Evolutionary conservation across 2,113 vertebrate species (phyloP).

Genomic region (Perccottus glenii): DNA sequence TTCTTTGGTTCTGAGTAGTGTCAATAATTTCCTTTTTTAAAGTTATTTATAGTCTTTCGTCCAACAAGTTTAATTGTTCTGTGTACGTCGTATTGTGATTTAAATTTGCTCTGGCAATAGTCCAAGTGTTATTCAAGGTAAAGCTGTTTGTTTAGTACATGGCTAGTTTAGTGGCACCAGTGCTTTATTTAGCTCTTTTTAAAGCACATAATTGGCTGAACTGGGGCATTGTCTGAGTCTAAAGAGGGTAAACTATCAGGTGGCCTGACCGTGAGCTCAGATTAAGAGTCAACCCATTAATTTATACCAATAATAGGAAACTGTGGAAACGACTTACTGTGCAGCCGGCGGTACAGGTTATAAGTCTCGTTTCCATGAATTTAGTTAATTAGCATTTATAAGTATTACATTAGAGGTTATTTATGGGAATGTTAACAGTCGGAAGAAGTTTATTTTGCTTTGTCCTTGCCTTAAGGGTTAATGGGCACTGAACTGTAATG

Average conservation of each 20-base stretch:
- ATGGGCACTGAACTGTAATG: too few relatives aligned
- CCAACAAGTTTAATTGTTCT: too few relatives aligned
- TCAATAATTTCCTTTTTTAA: too few relatives aligned
- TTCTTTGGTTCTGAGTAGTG: too few relatives aligned
- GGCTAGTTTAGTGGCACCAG: constrained; percentile 18
- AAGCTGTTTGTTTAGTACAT: constrained; percentile 25
- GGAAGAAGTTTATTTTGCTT: too few relatives aligned
- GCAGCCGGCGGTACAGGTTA: background rate
- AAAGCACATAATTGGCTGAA: constrained; percentile 64
- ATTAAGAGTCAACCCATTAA: background rate
- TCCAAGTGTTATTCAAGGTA: constrained; percentile 8
- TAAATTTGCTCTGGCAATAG: constrained; percentile 1
- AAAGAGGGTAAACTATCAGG: background rate
- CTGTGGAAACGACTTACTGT: background rate
- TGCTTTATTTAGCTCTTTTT: constrained; percentile 48
- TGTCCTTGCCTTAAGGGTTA: too few relatives aligned
- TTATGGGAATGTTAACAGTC: background rate
- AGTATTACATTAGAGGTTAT: background rate
- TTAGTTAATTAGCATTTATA: background rate
- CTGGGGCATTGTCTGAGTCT: constrained; percentile 22
- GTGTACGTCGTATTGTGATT: too few relatives aligned
- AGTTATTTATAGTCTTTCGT: too few relatives aligned
- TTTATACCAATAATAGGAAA: background rate
- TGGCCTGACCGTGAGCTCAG: background rate
- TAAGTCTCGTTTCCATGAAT: background rate